Evolutionary conservation across 2,888 invertebrate species (phyloP).

Genomic region (Papilio protenor): DNA sequence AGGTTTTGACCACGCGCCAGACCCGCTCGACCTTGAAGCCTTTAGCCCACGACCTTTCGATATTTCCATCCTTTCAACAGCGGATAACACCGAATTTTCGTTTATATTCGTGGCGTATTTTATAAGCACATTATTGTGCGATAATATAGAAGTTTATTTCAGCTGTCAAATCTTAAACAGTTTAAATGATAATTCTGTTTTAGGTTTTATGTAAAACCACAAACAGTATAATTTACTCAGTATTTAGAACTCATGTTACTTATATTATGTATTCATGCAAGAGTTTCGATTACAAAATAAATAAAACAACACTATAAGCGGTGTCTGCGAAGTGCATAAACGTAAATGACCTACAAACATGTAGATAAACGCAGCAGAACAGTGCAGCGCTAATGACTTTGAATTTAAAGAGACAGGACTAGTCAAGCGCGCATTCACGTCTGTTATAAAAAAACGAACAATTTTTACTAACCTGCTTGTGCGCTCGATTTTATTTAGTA

Average conservation of each 20-base stretch:
- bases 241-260: neutral
- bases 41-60: conserved; percentile 4
- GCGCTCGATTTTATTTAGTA: neutral
- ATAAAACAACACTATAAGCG: conserved; percentile 9
- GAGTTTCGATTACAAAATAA: conserved; percentile 12
- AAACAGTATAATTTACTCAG: neutral
- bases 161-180: neutral
- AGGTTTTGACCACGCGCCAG: conserved; percentile 2
- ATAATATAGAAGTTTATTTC: neutral
- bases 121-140: neutral
- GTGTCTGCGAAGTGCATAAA: conserved; percentile 9
- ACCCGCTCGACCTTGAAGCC: conserved; percentile 5
- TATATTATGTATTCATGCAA: conserved; percentile 1
- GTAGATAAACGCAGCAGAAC: conserved; percentile 21
- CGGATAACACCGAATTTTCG: neutral
- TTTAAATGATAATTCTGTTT: neutral
- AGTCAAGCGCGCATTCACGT: neutral
- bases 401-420: neutral
- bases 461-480: neutral
- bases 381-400: conserved; percentile 11
- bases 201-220: neutral
- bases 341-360: conserved; percentile 34
- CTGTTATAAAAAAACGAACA: neutral
- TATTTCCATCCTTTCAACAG: neutral
- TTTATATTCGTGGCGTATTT: neutral